These are phyloP conservation scores for Acanthornis magna DNA, from an alignment of 2,797 vertebrate species.

Conservation along the genomic window DNA sequence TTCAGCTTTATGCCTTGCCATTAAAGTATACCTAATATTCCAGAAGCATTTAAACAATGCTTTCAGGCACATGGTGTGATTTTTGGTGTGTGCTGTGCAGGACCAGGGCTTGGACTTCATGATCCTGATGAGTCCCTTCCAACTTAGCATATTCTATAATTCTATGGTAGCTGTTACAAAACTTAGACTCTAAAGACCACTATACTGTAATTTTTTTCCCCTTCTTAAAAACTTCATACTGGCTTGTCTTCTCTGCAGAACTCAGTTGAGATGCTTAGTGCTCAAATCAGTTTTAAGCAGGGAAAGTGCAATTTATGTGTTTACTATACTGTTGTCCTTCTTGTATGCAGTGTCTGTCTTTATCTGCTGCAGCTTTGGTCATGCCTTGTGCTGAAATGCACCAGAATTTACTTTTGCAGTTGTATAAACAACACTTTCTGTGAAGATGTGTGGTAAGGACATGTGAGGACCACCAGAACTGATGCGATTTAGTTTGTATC, in stretches of 20 bases:
- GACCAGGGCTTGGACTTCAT: neutral
- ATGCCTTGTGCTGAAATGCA: neutral
- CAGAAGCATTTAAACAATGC: neutral
- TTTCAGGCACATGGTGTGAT: neutral
- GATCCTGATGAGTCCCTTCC: neutral
- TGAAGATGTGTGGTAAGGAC: neutral
- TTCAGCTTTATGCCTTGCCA: neutral
- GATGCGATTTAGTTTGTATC: neutral
- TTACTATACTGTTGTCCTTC: neutral
- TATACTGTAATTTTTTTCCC: neutral
- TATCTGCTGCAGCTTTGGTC: neutral
- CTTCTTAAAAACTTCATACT: neutral
- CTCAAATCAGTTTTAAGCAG: neutral
- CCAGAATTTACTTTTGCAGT: neutral
- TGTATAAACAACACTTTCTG: neutral
- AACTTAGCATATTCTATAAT: neutral
- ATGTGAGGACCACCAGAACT: neutral
- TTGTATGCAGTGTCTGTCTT: accelerated
- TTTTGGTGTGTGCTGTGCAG: neutral
- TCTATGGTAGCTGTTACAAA: neutral
- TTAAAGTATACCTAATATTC: neutral
- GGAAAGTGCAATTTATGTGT: neutral
- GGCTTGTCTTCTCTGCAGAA: neutral
- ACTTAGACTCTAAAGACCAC: neutral
- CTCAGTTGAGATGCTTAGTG: neutral